Evolutionary conservation across 2,888 invertebrate genomes (phyloP).

Genomic region (Idaea dimidiata): DNA sequence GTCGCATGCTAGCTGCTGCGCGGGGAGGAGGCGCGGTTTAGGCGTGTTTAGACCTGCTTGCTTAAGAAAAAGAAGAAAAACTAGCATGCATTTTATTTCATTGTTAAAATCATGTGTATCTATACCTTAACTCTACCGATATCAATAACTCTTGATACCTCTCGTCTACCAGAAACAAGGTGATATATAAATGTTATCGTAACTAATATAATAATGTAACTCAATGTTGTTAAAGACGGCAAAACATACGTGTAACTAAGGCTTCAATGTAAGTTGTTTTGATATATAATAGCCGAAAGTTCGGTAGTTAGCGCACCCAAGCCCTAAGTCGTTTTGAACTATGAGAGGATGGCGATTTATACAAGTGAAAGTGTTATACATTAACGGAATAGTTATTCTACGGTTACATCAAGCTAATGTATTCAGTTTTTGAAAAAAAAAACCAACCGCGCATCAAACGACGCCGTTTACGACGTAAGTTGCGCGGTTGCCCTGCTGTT

Average conservation of each 20-base stretch:
- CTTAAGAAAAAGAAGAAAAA: too few species aligned
- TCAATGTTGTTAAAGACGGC: constrained; percentile 20
- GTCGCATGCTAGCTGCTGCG: too few species aligned
- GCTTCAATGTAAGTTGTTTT: constrained; percentile 61
- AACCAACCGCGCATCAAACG: too few species aligned
- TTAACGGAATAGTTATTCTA: too few species aligned
- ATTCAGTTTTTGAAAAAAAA: too few species aligned
- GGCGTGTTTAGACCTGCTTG: too few species aligned
- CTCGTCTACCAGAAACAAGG: not conserved
- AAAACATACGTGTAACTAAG: constrained; percentile 46
- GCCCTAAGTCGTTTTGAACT: constrained; percentile 36
- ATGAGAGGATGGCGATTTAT: constrained; percentile 17
- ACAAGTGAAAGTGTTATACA: not conserved
- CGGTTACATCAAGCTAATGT: too few species aligned
- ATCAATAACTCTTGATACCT: not conserved
- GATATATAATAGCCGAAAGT: constrained; percentile 65
- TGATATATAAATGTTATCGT: constrained; percentile 1
- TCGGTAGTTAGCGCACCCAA: constrained; percentile 64
- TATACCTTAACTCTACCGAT: not conserved
- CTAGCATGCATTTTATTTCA: too few species aligned
- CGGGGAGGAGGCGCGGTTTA: too few species aligned
- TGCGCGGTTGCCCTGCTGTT: too few species aligned
- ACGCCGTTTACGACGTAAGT: too few species aligned
- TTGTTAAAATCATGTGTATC: too few species aligned
- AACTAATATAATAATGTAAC: constrained; percentile 1